Conservation (phyloP, 2,113 vertebrate genomes). For the Chunga burmeisteri region DNA sequence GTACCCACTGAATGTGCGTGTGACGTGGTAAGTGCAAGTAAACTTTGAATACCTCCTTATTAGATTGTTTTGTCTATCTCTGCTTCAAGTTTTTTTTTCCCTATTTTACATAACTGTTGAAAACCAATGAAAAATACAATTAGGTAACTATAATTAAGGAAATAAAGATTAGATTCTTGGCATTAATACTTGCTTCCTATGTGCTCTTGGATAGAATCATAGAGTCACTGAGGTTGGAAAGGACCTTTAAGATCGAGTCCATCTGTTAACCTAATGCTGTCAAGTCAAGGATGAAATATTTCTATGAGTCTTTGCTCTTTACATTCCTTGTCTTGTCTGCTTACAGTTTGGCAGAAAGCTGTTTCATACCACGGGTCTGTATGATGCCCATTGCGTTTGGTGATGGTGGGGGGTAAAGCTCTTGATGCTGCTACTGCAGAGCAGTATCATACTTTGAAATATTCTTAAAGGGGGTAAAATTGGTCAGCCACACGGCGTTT, state of each 20-base stretch:
- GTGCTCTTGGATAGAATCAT: not conserved
- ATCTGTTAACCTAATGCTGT: not conserved
- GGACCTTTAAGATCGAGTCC: not conserved
- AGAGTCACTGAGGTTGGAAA: not conserved
- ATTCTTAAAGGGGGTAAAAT: not conserved
- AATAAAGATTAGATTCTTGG: not conserved
- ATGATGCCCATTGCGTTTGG: not conserved
- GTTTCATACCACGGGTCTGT: fast-evolving
- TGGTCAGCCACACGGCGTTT: not conserved
- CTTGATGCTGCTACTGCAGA: not conserved
- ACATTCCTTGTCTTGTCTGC: not conserved
- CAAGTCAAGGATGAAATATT: not conserved
- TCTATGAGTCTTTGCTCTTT: not conserved
- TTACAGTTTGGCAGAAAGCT: not conserved
- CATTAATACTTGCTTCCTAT: not conserved
- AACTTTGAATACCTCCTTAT: not conserved
- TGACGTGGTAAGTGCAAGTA: not conserved
- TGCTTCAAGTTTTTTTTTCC: not conserved
- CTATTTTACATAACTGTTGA: not conserved
- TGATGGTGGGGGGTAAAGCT: not conserved
- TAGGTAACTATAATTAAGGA: not conserved
- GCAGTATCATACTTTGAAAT: not conserved
- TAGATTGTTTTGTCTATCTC: not conserved
- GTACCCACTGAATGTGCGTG: not conserved
- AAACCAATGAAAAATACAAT: not conserved